Evolutionary conservation across 2,888 invertebrate genomes (phyloP), one percentile per base, ranked within the genome.

Genomic region (Abscondita cerata): DNA sequence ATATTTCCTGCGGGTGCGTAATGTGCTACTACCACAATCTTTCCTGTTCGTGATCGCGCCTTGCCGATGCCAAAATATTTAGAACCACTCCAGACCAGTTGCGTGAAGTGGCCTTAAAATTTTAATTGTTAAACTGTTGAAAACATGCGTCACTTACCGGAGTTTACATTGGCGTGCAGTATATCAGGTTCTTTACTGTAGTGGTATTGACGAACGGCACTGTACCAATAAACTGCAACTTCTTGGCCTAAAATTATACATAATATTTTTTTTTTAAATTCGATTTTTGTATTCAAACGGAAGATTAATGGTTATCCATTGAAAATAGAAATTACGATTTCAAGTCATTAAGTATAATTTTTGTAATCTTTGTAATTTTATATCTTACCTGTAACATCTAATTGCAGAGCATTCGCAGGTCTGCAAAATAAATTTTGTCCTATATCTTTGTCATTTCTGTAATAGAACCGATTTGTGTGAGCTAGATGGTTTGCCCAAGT

Each of bases 401-500:
- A 86, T 68, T 88, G 87, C 51, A 88, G 78, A 0, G 84, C 85
- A 76, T 87, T 88, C 38, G 88, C 86, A 1, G 89, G 89, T 62
- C 90, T 83, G 78, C 89, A 91, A 78, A 91, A 92, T 44, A 92
- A 81, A 80, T 92, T 92, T 78, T 93, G 91, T 0, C 93, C 93
- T 25, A 92, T 88, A 71, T 89, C 89, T 51, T 87, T 85, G 77
- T 91, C 90, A 77, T 88, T 89, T 68, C 91, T 83, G 79, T 92
- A 90, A 79, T 87, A 87, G 81, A 93, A 91, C 71, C 87, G 87
- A 76, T 92, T 90, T 2, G 89, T 90, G 77, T 91, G 90, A 9
- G 93, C 93, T 72, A 94, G 81, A 73, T 93, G 89, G 79, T 94
- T 93, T 3, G 94, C 94, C 93, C 93, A 94, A 38, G 90, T 89